Conservation (phyloP, 2,888 invertebrate species). For the Gymnocheta viridis region DNA sequence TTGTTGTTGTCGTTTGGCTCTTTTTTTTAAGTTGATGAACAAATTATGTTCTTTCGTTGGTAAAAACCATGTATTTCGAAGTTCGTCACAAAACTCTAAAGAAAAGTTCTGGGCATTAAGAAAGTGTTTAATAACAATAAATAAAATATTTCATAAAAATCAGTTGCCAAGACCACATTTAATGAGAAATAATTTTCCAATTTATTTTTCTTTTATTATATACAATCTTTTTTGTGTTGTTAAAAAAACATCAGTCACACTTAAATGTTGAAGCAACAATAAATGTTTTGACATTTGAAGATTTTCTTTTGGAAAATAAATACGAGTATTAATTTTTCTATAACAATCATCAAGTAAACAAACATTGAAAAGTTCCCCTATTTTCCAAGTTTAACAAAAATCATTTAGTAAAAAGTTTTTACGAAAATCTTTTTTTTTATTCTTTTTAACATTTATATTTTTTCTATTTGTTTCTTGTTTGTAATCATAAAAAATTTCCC, state of each 20-base stretch:
- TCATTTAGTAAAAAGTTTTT: slow-evolving; percentile 29
- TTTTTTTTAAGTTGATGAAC: no score
- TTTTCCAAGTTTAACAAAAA: neutral
- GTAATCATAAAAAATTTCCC: slow-evolving; percentile 9
- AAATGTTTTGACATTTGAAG: slow-evolving; percentile 1
- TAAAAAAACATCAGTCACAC: neutral
- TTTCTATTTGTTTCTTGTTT: no score
- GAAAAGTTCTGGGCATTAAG: no score
- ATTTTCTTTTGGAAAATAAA: slow-evolving; percentile 9
- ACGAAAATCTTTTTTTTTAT: neutral
- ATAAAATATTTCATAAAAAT: no score
- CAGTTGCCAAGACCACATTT: no score
- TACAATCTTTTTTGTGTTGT: neutral
- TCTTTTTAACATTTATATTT: neutral
- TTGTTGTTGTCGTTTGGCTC: no score
- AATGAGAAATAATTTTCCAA: no score
- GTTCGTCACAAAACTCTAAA: no score
- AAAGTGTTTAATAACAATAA: no score
- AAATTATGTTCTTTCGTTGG: no score
- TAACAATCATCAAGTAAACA: slow-evolving; percentile 23
- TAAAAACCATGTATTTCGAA: no score
- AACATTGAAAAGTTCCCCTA: neutral
- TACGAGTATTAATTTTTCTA: slow-evolving; percentile 11
- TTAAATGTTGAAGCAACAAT: slow-evolving; percentile 17
- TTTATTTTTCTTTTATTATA: no score